phyloP scores from a whole-genome alignment of 2,113 vertebrate species.

The Lepus europaeus region DNA sequence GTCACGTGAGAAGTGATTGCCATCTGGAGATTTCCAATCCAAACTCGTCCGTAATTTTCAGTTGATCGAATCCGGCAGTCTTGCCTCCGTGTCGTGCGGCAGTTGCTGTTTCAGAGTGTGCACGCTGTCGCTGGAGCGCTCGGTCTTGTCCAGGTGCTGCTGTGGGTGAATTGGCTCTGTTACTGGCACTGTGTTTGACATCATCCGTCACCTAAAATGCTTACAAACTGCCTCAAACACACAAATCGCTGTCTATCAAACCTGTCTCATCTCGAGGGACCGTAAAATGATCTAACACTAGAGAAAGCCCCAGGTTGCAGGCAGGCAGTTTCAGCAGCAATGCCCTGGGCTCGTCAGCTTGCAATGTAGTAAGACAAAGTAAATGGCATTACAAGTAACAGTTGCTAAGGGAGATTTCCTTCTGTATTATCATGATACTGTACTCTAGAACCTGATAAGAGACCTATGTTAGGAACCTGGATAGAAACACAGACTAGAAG shows the following conservation, averaged over 20 bases:
- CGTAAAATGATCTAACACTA: not conserved
- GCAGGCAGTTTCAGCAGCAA: not conserved
- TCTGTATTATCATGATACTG: not conserved
- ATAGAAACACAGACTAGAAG: not conserved
- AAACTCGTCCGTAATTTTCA: constrained; percentile 72
- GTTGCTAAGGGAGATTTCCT: not conserved
- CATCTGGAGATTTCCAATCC: constrained; percentile 68
- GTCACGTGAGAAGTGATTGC: not conserved
- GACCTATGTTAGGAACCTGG: not conserved
- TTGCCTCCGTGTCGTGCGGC: not conserved
- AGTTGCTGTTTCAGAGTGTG: not conserved
- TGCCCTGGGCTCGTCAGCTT: not conserved
- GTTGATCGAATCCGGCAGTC: constrained; percentile 59
- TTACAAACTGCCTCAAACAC: constrained; percentile 60
- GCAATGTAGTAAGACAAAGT: not conserved
- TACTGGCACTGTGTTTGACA: constrained; percentile 37
- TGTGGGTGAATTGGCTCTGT: constrained; percentile 40
- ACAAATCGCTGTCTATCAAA: constrained; percentile 25
- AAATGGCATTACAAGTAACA: not conserved
- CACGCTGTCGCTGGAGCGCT: constrained; percentile 64
- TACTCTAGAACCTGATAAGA: not conserved
- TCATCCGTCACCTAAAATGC: not conserved
- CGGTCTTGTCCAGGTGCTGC: constrained; percentile 46
- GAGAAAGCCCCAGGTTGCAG: not conserved
- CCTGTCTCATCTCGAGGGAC: not conserved